Percentiles rank a stretch among this genome's conserved stretches.
Evolutionary conservation across 2,888 invertebrate species (phyloP).

Genomic region (Sphecodes monilicornis): DNA sequence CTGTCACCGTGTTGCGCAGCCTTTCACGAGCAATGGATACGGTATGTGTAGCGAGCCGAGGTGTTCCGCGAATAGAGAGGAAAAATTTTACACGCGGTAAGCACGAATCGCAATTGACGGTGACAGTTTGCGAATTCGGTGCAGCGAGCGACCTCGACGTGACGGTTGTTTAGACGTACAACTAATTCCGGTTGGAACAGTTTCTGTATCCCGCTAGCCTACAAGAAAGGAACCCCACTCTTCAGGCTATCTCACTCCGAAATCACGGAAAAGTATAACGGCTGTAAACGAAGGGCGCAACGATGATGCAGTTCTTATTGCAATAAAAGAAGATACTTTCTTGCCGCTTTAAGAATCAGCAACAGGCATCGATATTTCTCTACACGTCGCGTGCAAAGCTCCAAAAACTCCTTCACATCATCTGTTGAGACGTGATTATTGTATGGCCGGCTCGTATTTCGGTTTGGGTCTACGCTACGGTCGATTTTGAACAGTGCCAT

Average conservation of each 20-base stretch:
- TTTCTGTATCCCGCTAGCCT: background rate
- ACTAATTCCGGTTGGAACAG: conserved; percentile 41
- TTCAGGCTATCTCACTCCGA: background rate
- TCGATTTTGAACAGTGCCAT: too few species aligned
- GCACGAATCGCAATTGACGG: conserved; percentile 70
- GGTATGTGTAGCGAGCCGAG: background rate
- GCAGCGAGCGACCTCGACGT: conserved; percentile 10
- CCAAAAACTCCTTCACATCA: background rate
- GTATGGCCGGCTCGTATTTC: too few species aligned
- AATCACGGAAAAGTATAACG: background rate
- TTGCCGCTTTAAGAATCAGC: conserved; percentile 33
- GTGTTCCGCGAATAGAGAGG: conserved; percentile 51
- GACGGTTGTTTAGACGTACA: conserved; percentile 35
- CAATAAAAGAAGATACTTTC: background rate
- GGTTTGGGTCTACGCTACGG: too few species aligned
- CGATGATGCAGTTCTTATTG: background rate
- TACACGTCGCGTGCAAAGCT: background rate
- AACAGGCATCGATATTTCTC: conserved; percentile 51
- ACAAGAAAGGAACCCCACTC: background rate
- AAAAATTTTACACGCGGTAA: conserved; percentile 74
- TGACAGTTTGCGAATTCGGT: conserved; percentile 55
- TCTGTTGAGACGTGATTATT: too few species aligned
- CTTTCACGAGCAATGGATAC: conserved; percentile 17
- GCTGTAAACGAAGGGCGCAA: background rate
- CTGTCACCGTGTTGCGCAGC: conserved; percentile 16